Evolutionary conservation across 2,113 vertebrate species (phyloP).

Genomic region (Eretmochelys imbricata): DNA sequence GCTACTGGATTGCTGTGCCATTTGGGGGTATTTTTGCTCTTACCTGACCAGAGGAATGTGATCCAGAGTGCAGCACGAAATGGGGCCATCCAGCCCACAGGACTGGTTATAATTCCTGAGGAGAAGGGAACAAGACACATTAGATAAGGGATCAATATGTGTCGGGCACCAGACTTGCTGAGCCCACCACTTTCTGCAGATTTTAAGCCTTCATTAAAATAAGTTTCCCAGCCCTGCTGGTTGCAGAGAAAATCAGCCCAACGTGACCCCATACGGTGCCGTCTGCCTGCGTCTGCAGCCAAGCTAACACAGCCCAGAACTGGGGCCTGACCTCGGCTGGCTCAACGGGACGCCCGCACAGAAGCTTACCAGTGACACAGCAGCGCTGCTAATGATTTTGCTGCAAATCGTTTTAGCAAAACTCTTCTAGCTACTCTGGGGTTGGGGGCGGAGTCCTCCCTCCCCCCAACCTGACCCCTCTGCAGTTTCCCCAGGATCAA

Average conservation of each 20-base stretch:
- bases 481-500: neutral
- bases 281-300: neutral
- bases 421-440: neutral
- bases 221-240: too few species aligned
- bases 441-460: neutral
- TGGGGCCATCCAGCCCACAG: conserved; percentile 74
- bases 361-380: neutral
- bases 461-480: too few species aligned
- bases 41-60: conserved; percentile 88
- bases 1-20: too few species aligned
- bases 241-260: neutral
- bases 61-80: conserved; percentile 85
- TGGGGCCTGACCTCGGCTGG: neutral
- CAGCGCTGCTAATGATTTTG: neutral
- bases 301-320: neutral
- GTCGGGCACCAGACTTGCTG: neutral
- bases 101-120: conserved; percentile 87
- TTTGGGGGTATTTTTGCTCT: neutral
- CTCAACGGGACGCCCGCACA: neutral
- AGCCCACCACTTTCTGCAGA: neutral
- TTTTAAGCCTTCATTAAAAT: neutral
- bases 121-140: neutral
- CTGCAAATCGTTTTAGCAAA: neutral
- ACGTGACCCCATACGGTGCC: neutral
- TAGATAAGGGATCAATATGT: neutral